These are phyloP conservation scores for Andrena praecox DNA, from an alignment of 2,888 invertebrate species.

Conservation along the genomic window DNA sequence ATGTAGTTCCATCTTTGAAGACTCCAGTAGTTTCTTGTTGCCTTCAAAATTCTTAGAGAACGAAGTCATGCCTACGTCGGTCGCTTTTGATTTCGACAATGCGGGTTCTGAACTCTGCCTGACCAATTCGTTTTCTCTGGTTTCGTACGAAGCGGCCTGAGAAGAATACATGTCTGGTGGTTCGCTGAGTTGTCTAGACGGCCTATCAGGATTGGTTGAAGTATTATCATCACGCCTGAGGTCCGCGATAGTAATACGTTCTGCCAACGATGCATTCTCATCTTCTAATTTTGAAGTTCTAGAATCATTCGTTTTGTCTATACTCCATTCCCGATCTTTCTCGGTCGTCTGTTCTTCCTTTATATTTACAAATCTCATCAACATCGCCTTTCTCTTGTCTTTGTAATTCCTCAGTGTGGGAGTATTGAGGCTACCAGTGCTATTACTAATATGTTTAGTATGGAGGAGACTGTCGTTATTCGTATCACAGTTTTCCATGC, in stretches of 20 bases:
- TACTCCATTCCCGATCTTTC: slow-evolving; percentile 29
- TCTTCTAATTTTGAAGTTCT: slow-evolving; percentile 40
- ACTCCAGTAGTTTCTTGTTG: slow-evolving; percentile 31
- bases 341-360: slow-evolving; percentile 58
- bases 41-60: slow-evolving; percentile 49
- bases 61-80: slow-evolving; percentile 62
- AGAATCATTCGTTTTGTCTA: slow-evolving; percentile 40
- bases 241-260: slow-evolving; percentile 29
- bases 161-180: slow-evolving; percentile 77
- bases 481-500: slow-evolving; percentile 75
- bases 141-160: slow-evolving; percentile 41
- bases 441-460: slow-evolving; percentile 80
- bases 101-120: slow-evolving; percentile 75
- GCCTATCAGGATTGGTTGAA: slow-evolving; percentile 46
- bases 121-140: slow-evolving; percentile 57
- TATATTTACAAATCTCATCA: slow-evolving; percentile 74
- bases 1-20: slow-evolving; percentile 47
- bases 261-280: slow-evolving; percentile 38
- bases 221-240: slow-evolving; percentile 20
- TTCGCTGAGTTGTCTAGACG: slow-evolving; percentile 78
- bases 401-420: slow-evolving; percentile 69
- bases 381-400: slow-evolving; percentile 68
- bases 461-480: slow-evolving; percentile 76
- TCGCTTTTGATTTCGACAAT: slow-evolving; percentile 58
- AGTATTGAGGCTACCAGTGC: slow-evolving; percentile 79